phyloP scores from a whole-genome alignment of 2,113 vertebrate species.

The Sinocyclocheilus anshuiensis region DNA sequence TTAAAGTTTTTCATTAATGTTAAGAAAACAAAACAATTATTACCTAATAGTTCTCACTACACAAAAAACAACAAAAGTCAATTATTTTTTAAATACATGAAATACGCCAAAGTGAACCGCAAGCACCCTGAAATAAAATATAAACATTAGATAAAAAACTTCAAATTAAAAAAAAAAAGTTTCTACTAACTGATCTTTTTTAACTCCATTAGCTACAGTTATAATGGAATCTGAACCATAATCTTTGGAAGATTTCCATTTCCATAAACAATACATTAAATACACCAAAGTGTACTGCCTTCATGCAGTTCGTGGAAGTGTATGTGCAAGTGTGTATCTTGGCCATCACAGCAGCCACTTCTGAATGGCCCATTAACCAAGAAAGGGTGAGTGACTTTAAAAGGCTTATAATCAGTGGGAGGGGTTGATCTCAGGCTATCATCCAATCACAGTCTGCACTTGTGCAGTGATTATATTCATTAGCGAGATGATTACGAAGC shows the following conservation, averaged over 20 bases:
- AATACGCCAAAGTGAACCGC: too few species aligned
- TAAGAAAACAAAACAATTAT: too few species aligned
- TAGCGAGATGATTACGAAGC: slow-evolving; percentile 71
- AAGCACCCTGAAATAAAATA: too few species aligned
- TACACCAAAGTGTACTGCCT: background rate
- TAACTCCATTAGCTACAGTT: too few species aligned
- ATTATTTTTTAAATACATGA: too few species aligned
- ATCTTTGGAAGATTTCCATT: too few species aligned
- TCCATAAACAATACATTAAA: background rate
- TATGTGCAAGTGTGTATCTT: background rate
- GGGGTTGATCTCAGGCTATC: slow-evolving; percentile 57
- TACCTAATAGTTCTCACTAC: too few species aligned
- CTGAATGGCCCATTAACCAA: slow-evolving; percentile 49
- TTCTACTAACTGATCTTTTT: too few species aligned
- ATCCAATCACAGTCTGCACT: slow-evolving; percentile 70
- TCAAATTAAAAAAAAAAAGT: too few species aligned
- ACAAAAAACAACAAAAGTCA: too few species aligned
- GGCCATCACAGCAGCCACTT: slow-evolving; percentile 15
- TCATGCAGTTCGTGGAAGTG: background rate
- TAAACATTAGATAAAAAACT: too few species aligned
- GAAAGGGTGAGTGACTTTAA: slow-evolving; percentile 61
- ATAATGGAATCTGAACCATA: too few species aligned
- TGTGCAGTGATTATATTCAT: slow-evolving; percentile 71
- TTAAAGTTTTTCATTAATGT: background rate
- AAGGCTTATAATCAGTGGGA: slow-evolving; percentile 67